phyloP scores from a whole-genome alignment of 2,888 invertebrate species.

The Cosmia trapezina region DNA sequence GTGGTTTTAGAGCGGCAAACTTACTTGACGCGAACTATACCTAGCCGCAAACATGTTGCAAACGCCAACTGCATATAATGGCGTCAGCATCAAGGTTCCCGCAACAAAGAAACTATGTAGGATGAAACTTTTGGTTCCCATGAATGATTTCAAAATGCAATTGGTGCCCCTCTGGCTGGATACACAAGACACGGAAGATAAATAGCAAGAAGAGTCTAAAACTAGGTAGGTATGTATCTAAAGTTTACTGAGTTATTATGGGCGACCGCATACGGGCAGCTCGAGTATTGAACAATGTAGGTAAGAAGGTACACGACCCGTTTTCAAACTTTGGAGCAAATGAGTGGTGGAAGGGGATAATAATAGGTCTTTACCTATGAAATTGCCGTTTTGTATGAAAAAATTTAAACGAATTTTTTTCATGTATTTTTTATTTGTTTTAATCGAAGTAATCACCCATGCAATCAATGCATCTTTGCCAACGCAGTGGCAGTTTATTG shows the following conservation, averaged over 20 bases:
- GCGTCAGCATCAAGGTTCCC: background rate
- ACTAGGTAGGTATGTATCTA: background rate
- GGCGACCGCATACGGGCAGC: conserved; percentile 1
- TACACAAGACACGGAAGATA: background rate
- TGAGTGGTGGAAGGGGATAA: background rate
- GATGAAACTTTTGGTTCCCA: background rate
- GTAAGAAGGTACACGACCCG: background rate
- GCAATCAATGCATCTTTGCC: no score
- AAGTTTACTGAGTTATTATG: background rate
- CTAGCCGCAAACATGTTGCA: background rate
- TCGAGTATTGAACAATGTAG: background rate
- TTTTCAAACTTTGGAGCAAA: background rate
- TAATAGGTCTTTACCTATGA: no score
- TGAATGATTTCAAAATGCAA: background rate
- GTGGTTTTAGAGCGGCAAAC: no score
- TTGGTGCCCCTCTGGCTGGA: background rate
- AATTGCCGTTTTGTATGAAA: no score
- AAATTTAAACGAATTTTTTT: no score
- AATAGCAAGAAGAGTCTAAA: background rate
- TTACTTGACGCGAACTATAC: no score
- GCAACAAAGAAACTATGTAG: background rate
- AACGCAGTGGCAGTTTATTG: no score
- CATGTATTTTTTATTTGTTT: no score
- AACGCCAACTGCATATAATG: background rate
- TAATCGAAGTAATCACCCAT: no score